Conservation (phyloP, 2,797 vertebrate genomes). For the Brachyrhaphis roseni region DNA sequence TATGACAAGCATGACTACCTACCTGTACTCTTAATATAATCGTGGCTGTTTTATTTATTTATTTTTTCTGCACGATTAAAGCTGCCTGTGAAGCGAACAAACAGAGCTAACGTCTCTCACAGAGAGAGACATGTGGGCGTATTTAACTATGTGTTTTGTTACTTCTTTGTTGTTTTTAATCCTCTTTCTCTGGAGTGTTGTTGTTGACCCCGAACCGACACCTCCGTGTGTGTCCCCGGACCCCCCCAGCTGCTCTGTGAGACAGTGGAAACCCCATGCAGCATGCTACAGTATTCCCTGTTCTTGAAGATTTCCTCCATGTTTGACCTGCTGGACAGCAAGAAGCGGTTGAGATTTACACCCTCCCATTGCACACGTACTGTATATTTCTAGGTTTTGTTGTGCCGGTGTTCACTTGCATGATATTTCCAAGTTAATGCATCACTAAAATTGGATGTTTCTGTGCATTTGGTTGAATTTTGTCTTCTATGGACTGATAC, state of each 20-base stretch:
- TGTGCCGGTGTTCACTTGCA: background rate
- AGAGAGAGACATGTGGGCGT: constrained; percentile 35
- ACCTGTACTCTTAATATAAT: constrained; percentile 45
- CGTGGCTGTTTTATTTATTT: constrained; percentile 42
- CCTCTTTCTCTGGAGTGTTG: constrained; percentile 45
- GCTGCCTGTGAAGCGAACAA: constrained; percentile 55
- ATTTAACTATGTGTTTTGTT: constrained; percentile 38
- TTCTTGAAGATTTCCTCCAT: constrained; percentile 64
- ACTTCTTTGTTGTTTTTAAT: constrained; percentile 9
- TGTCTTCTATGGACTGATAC: constrained; percentile 62
- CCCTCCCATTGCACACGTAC: constrained; percentile 67
- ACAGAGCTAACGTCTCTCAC: constrained; percentile 32
- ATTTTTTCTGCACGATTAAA: constrained; percentile 62
- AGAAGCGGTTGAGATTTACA: constrained; percentile 42
- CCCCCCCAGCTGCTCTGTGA: constrained; percentile 41
- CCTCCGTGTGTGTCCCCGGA: constrained; percentile 32
- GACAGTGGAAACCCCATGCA: constrained; percentile 51
- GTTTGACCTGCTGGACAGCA: constrained; percentile 62
- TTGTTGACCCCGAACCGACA: constrained; percentile 35
- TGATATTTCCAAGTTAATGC: constrained; percentile 61
- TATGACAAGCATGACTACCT: constrained; percentile 73
- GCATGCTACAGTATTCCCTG: constrained; percentile 74
- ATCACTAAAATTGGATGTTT: constrained; percentile 62
- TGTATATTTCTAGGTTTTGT: constrained; percentile 55
- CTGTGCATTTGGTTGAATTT: constrained; percentile 53